Evolutionary conservation across 1,140 invertebrate genomes (phyloP), one percentile per base, ranked within the genome.

Genomic region (Bombus soroeensis): DNA sequence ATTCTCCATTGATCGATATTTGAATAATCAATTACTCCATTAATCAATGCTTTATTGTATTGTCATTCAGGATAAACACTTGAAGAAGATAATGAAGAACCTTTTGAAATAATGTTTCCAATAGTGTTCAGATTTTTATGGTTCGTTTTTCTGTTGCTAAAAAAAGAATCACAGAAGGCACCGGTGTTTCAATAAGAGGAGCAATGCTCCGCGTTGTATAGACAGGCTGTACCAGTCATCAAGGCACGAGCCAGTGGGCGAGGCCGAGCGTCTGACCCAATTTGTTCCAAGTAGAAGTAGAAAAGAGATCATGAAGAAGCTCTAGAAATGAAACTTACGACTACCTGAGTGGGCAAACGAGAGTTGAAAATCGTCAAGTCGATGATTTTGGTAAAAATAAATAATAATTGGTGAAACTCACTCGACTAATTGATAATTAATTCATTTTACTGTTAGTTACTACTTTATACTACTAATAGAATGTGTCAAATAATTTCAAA

Each of bases 191-290:
- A 32, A 41, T 53, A 10, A 53, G 18, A 32, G n/a, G 2, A 68
- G n/a, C 10, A 22, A 64, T 34, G 13, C 64, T 68, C 22, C 28
- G 1, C 34, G 28, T n/a, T 32, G 59, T 22, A 39, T n/a, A 64
- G 59, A 37, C n/a, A 77, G 57, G 25, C 62, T 57, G 32, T 41
- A 71, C 34, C 37, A 81, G n/a, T 41, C n/a, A 83, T 83, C 73
- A 28, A 76, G 34, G 13, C 41, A 39, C 15, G 5, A 79, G 22
- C 8, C 53, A 72, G 47, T 81, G 80, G 70, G 53, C 80, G 80
- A 81, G 70, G 80, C 53, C 47, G 47, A 71, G 34, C 47, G 43
- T 39, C 68, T 81, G 80, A 81, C 80, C 80, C n/a, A 81, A 73
- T 81, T 81, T 41, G 39, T 81, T 28, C 2, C 53, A 43, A 39